Conservation (phyloP, 2,888 invertebrate genomes). For the Scaptomyza reducta region DNA sequence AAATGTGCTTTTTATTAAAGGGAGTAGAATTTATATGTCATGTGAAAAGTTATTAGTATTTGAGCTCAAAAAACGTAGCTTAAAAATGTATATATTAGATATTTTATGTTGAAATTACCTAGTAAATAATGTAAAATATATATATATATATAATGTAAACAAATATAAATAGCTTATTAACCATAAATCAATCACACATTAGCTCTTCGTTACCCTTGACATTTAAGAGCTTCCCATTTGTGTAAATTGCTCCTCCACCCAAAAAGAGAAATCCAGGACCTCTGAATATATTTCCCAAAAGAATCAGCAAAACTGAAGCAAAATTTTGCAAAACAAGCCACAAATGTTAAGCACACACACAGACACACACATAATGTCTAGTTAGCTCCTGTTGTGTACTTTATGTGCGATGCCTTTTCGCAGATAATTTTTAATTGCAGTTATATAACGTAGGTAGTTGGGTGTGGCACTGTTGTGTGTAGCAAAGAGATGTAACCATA, state of each 20-base stretch:
- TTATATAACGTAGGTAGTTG: not conserved
- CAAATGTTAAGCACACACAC: not conserved
- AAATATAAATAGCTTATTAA: not conserved
- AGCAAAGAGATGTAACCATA: constrained; percentile 13
- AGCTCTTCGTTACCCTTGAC: not conserved
- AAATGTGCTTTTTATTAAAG: not conserved
- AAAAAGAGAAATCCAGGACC: not conserved
- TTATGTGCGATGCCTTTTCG: constrained; percentile 57
- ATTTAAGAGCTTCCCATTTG: not conserved
- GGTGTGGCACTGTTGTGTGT: not conserved
- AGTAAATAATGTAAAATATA: too few species aligned
- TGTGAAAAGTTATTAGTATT: not conserved
- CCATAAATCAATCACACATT: not conserved
- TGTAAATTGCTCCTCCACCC: not conserved
- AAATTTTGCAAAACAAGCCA: not conserved
- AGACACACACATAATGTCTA: not conserved
- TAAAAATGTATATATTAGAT: too few species aligned
- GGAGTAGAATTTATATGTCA: too few species aligned
- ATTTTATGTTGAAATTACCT: too few species aligned
- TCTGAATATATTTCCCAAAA: not conserved
- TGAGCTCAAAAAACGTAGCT: too few species aligned
- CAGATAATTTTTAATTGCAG: constrained; percentile 74
- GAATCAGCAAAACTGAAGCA: constrained; percentile 2
- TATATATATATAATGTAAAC: too few species aligned
- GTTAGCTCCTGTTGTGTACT: constrained; percentile 55